phyloP scores from a whole-genome alignment of 1,140 invertebrate genomes.

The Euura lappo region DNA sequence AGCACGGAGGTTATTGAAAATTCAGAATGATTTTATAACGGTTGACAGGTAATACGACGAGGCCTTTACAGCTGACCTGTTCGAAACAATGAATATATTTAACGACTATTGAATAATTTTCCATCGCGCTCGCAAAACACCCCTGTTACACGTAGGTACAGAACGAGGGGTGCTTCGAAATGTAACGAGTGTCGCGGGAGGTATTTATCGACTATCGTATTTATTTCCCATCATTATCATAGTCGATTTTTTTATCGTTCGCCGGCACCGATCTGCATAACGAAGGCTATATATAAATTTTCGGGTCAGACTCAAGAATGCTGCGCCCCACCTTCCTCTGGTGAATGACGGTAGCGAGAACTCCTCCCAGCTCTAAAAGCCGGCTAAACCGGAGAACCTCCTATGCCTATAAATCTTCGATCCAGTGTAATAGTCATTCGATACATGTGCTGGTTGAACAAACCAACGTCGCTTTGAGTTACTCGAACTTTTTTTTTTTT shows the following conservation, averaged over 20 bases:
- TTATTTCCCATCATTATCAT: too few relatives aligned
- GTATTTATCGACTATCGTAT: too few relatives aligned
- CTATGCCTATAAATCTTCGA: neutral
- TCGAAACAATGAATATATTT: slow-evolving; percentile 32
- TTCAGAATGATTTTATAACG: slow-evolving; percentile 56
- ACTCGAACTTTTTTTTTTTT: too few relatives aligned
- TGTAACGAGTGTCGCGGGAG: too few relatives aligned
- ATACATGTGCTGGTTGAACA: too few relatives aligned
- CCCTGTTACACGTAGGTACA: too few relatives aligned
- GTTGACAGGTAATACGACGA: slow-evolving; percentile 55
- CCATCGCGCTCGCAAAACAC: too few relatives aligned
- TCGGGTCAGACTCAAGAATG: neutral
- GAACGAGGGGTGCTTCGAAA: too few relatives aligned
- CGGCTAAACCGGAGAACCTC: neutral
- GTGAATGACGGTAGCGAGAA: neutral
- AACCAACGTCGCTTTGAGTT: too few relatives aligned
- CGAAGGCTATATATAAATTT: neutral
- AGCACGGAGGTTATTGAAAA: slow-evolving; percentile 49
- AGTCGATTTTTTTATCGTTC: too few relatives aligned
- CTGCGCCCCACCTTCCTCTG: neutral
- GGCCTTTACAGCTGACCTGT: slow-evolving; percentile 36
- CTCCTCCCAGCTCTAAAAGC: neutral
- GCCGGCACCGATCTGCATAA: neutral
- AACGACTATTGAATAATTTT: slow-evolving; percentile 9
- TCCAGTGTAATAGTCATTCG: neutral